Conservation (phyloP, 1,140 invertebrate species). For the Trachelipus rathkii region DNA sequence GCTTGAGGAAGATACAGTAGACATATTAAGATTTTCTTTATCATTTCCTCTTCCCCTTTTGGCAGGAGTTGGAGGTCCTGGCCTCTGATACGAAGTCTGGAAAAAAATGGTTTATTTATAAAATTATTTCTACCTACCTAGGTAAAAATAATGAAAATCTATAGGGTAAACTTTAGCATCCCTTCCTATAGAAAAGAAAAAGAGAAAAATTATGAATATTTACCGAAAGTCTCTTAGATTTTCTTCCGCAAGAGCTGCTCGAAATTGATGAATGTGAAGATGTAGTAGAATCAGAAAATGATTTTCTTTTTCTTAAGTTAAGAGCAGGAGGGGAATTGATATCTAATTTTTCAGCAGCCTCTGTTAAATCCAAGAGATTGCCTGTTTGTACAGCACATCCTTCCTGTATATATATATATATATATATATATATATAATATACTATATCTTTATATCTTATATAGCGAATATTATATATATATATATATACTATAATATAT, state of each 20-base stretch:
- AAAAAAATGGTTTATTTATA: slow-evolving; percentile 37
- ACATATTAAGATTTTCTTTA: slow-evolving; percentile 33
- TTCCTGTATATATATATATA: slow-evolving; percentile 14
- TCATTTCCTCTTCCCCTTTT: slow-evolving; percentile 56
- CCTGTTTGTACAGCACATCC: slow-evolving; percentile 33
- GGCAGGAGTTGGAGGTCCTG: slow-evolving; percentile 75
- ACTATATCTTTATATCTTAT: too few species aligned
- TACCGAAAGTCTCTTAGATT: slow-evolving; percentile 39
- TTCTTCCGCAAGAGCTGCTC: slow-evolving; percentile 31
- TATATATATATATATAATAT: too few species aligned
- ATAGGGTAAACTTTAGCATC: too few species aligned
- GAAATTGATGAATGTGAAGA: slow-evolving; percentile 30
- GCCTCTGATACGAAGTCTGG: slow-evolving; percentile 69
- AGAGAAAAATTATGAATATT: not conserved
- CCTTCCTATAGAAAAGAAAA: too few species aligned
- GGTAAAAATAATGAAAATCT: too few species aligned
- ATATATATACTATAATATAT: too few species aligned
- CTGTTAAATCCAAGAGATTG: slow-evolving; percentile 30
- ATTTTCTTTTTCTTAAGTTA: slow-evolving; percentile 42
- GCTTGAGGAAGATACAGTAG: not conserved
- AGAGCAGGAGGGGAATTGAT: slow-evolving; percentile 41
- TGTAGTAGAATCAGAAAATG: slow-evolving; percentile 31
- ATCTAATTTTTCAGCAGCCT: slow-evolving; percentile 37
- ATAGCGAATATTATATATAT: too few species aligned
- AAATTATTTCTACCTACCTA: too few species aligned